Conservation (phyloP, 2,797 vertebrate species). For the Danio kyathit region DNA sequence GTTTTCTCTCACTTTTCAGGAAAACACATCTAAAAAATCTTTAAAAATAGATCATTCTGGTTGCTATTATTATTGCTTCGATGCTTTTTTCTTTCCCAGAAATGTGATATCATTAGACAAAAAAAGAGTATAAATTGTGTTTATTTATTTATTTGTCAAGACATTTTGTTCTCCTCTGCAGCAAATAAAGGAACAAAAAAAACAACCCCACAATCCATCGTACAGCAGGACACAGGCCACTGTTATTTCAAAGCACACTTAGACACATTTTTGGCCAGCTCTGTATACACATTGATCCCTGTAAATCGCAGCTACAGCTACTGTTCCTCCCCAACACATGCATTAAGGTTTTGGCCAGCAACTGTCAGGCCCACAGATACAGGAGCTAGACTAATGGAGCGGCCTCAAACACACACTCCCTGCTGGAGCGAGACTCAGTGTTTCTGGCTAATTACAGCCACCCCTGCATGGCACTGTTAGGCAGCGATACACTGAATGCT, state of each 20-base stretch:
- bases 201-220: slow-evolving; percentile 13
- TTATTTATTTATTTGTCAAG: background rate
- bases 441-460: slow-evolving; percentile 71
- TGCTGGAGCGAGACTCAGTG: slow-evolving; percentile 56
- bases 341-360: slow-evolving; percentile 40
- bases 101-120: background rate
- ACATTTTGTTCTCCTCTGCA: background rate
- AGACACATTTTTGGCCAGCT: slow-evolving; percentile 25
- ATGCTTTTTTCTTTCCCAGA: no score
- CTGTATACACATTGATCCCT: slow-evolving; percentile 12
- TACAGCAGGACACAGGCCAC: slow-evolving; percentile 27
- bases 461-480: slow-evolving; percentile 45
- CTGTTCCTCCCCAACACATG: slow-evolving; percentile 40
- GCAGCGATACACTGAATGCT: slow-evolving; percentile 49
- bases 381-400: slow-evolving; percentile 58
- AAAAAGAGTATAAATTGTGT: background rate
- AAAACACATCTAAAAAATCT: background rate
- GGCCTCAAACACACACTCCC: slow-evolving; percentile 67
- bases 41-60: background rate
- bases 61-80: background rate
- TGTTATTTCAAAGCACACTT: slow-evolving; percentile 42
- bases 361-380: slow-evolving; percentile 38
- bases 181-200: slow-evolving; percentile 16
- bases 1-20: background rate
- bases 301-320: slow-evolving; percentile 25